Conservation (phyloP, 2,797 vertebrate genomes). For the Brotula barbata region DNA sequence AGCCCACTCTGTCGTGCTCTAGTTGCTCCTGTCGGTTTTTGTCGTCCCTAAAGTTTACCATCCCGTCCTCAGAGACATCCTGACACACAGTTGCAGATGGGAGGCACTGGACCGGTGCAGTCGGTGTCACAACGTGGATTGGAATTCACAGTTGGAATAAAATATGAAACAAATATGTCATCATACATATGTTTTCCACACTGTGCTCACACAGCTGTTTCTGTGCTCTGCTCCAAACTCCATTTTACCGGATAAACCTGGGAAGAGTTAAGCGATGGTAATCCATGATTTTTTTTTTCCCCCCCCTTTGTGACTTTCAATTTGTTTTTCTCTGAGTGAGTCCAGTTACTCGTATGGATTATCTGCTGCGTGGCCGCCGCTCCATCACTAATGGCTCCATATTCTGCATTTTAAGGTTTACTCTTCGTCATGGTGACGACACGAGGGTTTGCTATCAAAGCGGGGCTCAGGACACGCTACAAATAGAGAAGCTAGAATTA, state of each 20-base stretch:
- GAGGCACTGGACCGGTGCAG: constrained; percentile 74
- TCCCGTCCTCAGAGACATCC: constrained; percentile 74
- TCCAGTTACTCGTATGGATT: constrained; percentile 20
- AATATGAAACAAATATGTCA: constrained; percentile 77
- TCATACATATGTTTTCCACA: constrained; percentile 69
- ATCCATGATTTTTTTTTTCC: constrained; percentile 39
- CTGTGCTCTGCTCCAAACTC: constrained; percentile 19
- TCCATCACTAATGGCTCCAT: constrained; percentile 18
- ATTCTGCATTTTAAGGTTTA: constrained; percentile 53
- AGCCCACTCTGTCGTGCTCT: constrained; percentile 78
- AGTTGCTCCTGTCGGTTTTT: constrained; percentile 74
- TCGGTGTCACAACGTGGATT: constrained; percentile 78
- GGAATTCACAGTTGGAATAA: constrained; percentile 77
- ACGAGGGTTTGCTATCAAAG: constrained; percentile 52
- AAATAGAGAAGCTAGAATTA: constrained; percentile 67
- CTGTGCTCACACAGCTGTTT: constrained; percentile 72
- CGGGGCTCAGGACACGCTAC: constrained; percentile 32
- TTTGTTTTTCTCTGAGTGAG: constrained; percentile 13
- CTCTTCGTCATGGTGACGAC: constrained; percentile 56
- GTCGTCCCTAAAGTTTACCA: constrained; percentile 70
- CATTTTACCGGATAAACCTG: constrained; percentile 45
- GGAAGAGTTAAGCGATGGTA: constrained; percentile 38
- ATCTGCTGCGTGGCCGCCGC: constrained; percentile 16
- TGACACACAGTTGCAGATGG: constrained; percentile 80
- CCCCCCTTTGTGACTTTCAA: constrained; percentile 13